Evolutionary conservation across 2,888 invertebrate genomes (phyloP).

Genomic region (Strigamia maritima): DNA sequence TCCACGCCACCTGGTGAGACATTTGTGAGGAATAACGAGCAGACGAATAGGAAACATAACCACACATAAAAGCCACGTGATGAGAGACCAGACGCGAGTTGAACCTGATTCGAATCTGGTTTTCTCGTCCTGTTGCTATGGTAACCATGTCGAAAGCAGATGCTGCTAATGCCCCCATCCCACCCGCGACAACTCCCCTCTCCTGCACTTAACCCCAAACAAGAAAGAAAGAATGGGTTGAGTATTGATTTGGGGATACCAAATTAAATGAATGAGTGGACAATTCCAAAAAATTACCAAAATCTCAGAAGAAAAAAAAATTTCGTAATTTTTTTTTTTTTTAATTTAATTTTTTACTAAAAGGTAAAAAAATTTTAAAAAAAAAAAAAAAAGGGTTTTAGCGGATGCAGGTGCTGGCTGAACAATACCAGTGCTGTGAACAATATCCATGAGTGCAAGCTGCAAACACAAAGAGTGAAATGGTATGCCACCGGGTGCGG

Average conservation of each 20-base stretch:
- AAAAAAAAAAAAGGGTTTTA: too few relatives aligned
- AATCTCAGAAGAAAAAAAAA: too few relatives aligned
- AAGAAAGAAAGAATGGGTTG: background rate
- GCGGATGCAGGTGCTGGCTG: too few relatives aligned
- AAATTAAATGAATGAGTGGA: constrained; percentile 3
- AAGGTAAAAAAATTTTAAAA: background rate
- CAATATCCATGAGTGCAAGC: too few relatives aligned
- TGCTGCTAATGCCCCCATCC: constrained; percentile 15
- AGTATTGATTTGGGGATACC: background rate
- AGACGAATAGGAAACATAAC: constrained; percentile 15
- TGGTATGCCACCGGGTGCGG: too few relatives aligned
- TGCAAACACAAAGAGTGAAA: too few relatives aligned
- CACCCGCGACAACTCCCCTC: background rate
- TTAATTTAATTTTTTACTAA: background rate
- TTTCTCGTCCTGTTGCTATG: background rate
- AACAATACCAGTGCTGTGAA: too few relatives aligned
- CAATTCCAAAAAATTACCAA: too few relatives aligned
- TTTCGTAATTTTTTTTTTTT: background rate
- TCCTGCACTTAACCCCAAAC: constrained; percentile 3
- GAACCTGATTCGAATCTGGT: constrained; percentile 15
- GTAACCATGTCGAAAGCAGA: constrained; percentile 4
- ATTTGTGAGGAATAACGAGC: constrained; percentile 10
- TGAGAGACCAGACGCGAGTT: constrained; percentile 7
- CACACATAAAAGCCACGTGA: constrained; percentile 15
- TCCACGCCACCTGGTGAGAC: constrained; percentile 3